Evolutionary conservation across 2,797 vertebrate genomes (phyloP), one percentile per base, ranked within the genome.

Genomic region (Rhodeus uyekii): DNA sequence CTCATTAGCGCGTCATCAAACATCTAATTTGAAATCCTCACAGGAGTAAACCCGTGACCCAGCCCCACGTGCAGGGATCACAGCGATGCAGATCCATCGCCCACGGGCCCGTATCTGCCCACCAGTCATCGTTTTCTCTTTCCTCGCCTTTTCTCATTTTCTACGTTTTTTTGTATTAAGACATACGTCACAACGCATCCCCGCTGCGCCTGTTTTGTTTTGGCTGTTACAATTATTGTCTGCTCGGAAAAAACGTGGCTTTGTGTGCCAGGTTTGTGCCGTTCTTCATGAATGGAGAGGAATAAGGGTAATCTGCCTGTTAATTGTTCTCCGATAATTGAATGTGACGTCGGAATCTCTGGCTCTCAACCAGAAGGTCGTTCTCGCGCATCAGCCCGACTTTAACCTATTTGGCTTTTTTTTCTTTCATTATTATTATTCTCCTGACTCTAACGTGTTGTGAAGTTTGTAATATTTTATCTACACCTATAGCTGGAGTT

Each of bases 281-380:
- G 91, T 91, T 90, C 88, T 81, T 27, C 80, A 58, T 93, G 91
- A 93, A 92, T 92, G 46, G 90, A 86, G 91, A 89, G 84, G 89
- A 93, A 95, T 92, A 92, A 88, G 95, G 94, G 93, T 93, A 93
- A 93, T 95, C 94, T 93, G 94, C 91, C 92, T 90, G 93, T 94
- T 96, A 96, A 97, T 97, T 97, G 96, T 97, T 97, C 94, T 93
- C 81, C 92, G 93, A 94, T 98, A 97, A 98, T 97, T 96, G 95
- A 90, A 95, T 93, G 89, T 95, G 97, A 97, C 95, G 96, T 95
- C 87, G 95, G 97, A 96, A 97, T 97, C 95, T 90, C 86, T 86
- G 95, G 90, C 93, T 92, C 91, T 86, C 88, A 91, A 89, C 90
- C 71, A 88, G 83, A 85, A 84, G 83, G 89, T 86, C 88, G 91